These are phyloP conservation scores for Acleris literana DNA, from an alignment of 2,888 invertebrate genomes.

Conservation along the genomic window DNA sequence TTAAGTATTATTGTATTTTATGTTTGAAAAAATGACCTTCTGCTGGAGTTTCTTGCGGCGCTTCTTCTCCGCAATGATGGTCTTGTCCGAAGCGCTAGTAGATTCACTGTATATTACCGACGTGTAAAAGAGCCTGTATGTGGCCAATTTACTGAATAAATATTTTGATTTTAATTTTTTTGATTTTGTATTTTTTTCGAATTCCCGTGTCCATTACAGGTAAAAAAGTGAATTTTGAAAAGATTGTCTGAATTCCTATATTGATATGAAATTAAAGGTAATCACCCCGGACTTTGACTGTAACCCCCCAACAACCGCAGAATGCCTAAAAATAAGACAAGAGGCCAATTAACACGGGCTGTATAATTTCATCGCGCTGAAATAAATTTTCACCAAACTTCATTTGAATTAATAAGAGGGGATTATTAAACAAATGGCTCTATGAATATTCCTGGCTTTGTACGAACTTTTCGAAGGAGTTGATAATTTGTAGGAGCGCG, in stretches of 20 bases:
- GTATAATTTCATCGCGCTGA: constrained; percentile 30
- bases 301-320: not conserved
- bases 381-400: constrained; percentile 36
- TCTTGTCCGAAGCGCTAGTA: too few relatives aligned
- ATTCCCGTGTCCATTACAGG: too few relatives aligned
- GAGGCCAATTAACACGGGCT: constrained; percentile 26
- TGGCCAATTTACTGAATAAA: too few relatives aligned
- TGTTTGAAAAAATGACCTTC: too few relatives aligned
- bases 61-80: too few relatives aligned
- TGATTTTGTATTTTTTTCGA: too few relatives aligned
- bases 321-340: constrained; percentile 32
- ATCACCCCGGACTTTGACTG: not conserved
- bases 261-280: not conserved
- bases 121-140: too few relatives aligned
- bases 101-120: too few relatives aligned
- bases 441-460: constrained; percentile 39
- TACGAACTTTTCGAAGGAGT: constrained; percentile 33
- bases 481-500: constrained; percentile 34
- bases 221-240: too few relatives aligned
- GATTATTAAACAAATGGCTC: constrained; percentile 36
- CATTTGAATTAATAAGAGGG: constrained; percentile 38
- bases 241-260: not conserved
- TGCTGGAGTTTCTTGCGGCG: too few relatives aligned
- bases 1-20: too few relatives aligned
- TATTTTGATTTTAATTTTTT: too few relatives aligned